Base-by-base conservation (phyloP, 2,113 vertebrate genomes). In the Martes martes region DNA sequence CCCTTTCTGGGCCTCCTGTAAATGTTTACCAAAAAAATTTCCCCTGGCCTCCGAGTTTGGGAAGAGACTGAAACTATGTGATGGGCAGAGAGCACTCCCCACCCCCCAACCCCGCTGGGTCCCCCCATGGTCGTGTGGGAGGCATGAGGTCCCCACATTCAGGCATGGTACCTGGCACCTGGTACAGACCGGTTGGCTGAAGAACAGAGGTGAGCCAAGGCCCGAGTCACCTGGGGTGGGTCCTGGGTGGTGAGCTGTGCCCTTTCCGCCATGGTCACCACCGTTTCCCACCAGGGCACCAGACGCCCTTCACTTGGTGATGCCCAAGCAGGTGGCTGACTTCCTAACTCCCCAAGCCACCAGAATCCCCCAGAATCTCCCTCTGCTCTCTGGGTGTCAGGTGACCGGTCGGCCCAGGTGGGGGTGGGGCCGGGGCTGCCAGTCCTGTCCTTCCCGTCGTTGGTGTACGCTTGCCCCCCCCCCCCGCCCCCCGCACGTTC, bases 261-360 rank as follows among this genome's bases (percentile, higher is more conserved):
- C 94, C 57, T 79, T 24, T 57, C 4, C 13, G 1, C 61, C 24
- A 11, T 7, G 14, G 1, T 0, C 21, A 0, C 79, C 31, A 59
- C 71, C 13, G 18, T 23, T 16, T 42, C 59, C 4, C 0, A 3
- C 33, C 18, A 4, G 7, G 23, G 23, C 1, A 3, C 39, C 16
- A 2, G 23, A 47, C 0, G 5, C 31, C 36, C 36, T 78, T 50
- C 39, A 3, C 63, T 11, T 26, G 59, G 39, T 26, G 79, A 33
- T 24, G 76, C 83, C 24, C n/a, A 19, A 82, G 47, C 55, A 19
- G 33, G 85, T 47, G 9, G 47, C 65, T 31, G 47, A 50, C 81
- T 82, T 59, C 36, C 76, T 61, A 76, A 47, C 14, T 18, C 71
- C 81, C 36, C 4, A 2, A 36, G 55, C 80, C 24, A 23, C 52